Conservation (phyloP, 2,113 vertebrate species). For the Dicerorhinus sumatrensis region DNA sequence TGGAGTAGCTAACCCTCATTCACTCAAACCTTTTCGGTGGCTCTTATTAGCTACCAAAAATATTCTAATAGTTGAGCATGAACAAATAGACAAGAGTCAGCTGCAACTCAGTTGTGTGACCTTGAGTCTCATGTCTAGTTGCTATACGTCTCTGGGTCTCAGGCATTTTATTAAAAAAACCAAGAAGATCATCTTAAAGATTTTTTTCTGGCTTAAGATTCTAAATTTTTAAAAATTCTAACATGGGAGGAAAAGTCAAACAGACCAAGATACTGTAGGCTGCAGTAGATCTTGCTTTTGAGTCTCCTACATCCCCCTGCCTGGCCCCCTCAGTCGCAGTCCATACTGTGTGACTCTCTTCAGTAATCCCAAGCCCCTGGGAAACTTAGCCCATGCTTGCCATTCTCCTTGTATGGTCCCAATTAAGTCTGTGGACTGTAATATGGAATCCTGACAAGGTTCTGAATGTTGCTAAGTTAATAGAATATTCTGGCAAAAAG, state of each 20-base stretch:
- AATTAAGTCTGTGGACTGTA: constrained; percentile 70
- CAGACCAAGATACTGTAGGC: not conserved
- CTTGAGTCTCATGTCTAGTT: not conserved
- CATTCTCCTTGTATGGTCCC: constrained; percentile 69
- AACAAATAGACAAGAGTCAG: not conserved
- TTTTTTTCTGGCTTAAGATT: constrained; percentile 21
- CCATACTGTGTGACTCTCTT: constrained; percentile 25
- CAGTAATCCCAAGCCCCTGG: constrained; percentile 57
- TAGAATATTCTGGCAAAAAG: constrained; percentile 72
- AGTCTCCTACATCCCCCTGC: not conserved
- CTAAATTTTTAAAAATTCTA: not conserved
- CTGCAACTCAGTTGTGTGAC: not conserved
- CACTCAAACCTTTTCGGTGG: not conserved
- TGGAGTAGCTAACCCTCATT: not conserved
- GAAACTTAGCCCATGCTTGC: constrained; percentile 54
- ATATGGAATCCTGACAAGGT: constrained; percentile 70
- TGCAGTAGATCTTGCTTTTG: constrained; percentile 22
- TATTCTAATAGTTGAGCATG: not conserved
- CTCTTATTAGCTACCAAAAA: not conserved
- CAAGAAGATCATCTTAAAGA: constrained; percentile 20
- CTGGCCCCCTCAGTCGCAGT: not conserved
- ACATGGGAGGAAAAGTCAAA: not conserved
- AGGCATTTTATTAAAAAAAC: constrained; percentile 12
- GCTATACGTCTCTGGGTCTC: not conserved
- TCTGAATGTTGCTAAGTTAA: constrained; percentile 76